phyloP scores from a whole-genome alignment of 2,113 vertebrate genomes.

The Barnardius zonarius region DNA sequence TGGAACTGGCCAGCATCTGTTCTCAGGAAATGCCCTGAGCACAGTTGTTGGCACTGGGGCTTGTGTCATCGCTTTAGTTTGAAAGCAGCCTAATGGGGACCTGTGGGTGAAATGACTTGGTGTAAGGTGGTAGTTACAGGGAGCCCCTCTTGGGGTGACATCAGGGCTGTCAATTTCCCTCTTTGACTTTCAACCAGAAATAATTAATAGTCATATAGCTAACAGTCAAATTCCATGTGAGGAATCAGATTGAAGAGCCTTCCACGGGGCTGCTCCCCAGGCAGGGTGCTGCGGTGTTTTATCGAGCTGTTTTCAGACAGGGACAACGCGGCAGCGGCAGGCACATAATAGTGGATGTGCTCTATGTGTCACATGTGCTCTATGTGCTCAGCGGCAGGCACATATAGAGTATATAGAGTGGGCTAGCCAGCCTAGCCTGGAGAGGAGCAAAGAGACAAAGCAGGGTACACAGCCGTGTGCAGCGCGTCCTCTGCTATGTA shows the following conservation, averaged over 20 bases:
- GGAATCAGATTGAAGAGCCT: rapidly evolving
- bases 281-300: rapidly evolving
- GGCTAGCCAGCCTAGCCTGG: neutral
- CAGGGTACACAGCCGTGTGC: neutral
- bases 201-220: neutral
- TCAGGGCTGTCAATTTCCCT: neutral
- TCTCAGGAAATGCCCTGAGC: neutral
- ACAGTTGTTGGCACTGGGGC: rapidly evolving
- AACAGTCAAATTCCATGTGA: neutral
- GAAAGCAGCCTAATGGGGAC: neutral
- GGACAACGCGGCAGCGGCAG: neutral
- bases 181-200: neutral
- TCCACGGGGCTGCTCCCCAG: neutral
- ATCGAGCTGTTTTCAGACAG: neutral
- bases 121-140: neutral
- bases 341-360: neutral
- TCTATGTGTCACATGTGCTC: no score
- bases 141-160: neutral
- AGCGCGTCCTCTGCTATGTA: neutral
- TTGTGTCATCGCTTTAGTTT: rapidly evolving
- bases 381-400: neutral
- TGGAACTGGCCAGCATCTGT: rapidly evolving
- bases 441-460: neutral
- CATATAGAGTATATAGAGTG: neutral
- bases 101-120: neutral